Evolutionary conservation across 2,113 vertebrate species (phyloP).

Genomic region (Thymallus thymallus): DNA sequence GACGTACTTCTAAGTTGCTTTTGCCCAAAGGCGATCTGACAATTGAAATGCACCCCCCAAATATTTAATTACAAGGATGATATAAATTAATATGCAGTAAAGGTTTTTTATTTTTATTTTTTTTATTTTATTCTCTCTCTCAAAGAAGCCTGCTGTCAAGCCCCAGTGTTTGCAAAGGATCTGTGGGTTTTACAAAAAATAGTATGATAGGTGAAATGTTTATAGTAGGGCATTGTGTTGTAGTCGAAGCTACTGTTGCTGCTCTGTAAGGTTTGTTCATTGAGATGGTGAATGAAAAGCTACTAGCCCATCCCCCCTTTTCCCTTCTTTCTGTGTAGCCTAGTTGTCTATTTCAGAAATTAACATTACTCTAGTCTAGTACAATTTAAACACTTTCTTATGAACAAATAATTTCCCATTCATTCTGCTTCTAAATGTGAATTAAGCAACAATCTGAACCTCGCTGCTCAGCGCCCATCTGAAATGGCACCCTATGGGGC

Average conservation of each 20-base stretch:
- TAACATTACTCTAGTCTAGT: too few relatives aligned
- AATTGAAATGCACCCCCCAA: conserved; percentile 68
- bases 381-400: too few relatives aligned
- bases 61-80: conserved; percentile 76
- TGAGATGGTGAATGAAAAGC: not conserved
- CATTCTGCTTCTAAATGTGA: too few relatives aligned
- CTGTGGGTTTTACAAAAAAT: conserved; percentile 13
- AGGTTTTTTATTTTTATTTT: too few relatives aligned
- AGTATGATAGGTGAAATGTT: not conserved
- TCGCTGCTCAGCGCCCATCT: too few relatives aligned
- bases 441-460: too few relatives aligned
- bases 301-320: not conserved
- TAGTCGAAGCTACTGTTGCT: not conserved
- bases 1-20: conserved; percentile 64
- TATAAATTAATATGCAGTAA: conserved; percentile 68
- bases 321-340: too few relatives aligned
- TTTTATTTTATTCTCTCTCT: conserved; percentile 19
- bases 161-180: conserved; percentile 52
- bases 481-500: too few relatives aligned
- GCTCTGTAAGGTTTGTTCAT: not conserved
- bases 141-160: conserved; percentile 39
- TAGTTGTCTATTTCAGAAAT: too few relatives aligned
- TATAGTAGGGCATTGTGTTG: not conserved
- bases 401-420: too few relatives aligned
- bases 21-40: conserved; percentile 70